Evolutionary conservation across 2,113 vertebrate species (phyloP).

Genomic region (Pachycephala philippinensis): DNA sequence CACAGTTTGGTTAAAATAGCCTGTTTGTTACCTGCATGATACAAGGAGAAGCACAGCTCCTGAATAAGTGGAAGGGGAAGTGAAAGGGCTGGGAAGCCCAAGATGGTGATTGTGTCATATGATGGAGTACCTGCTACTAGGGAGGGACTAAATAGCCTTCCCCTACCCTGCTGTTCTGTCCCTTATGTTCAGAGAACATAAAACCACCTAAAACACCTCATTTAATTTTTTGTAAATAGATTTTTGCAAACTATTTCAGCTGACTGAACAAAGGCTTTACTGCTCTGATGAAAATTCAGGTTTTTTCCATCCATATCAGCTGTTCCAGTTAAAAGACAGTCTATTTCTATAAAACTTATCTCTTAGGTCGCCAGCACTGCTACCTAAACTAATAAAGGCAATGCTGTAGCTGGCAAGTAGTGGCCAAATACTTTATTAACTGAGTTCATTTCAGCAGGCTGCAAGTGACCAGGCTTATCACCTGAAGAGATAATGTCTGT

Average conservation of each 20-base stretch:
- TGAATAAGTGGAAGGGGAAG: neutral
- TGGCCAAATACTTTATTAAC: neutral
- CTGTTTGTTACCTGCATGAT: neutral
- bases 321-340: neutral
- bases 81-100: neutral
- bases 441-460: neutral
- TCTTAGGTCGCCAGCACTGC: neutral
- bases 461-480: neutral
- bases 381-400: neutral
- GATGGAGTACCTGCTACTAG: neutral
- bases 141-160: neutral
- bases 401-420: neutral
- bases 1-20: neutral
- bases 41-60: neutral
- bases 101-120: rapidly evolving
- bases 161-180: neutral
- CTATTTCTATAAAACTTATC: neutral
- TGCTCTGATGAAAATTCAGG: neutral
- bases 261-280: neutral
- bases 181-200: neutral
- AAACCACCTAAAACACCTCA: neutral
- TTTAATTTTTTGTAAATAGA: neutral
- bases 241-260: neutral
- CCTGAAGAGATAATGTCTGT: neutral
- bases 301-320: neutral